Evolutionary conservation across 1,140 invertebrate species (phyloP).

Genomic region (Eriocheir sinensis): DNA sequence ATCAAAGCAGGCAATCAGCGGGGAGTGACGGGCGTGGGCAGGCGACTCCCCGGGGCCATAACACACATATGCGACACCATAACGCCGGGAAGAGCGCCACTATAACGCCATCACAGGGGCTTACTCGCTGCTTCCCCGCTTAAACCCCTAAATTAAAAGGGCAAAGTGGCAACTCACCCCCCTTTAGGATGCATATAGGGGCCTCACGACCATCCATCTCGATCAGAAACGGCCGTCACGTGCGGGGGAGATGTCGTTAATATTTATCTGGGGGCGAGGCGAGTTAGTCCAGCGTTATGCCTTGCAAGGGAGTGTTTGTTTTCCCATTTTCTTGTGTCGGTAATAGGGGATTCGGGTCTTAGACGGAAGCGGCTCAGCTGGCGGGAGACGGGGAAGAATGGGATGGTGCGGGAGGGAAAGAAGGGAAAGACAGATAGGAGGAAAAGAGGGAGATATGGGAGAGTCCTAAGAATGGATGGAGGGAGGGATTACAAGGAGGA

Average conservation of each 20-base stretch:
- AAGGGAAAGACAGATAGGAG: not conserved
- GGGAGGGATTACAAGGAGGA: too few species aligned
- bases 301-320: not conserved
- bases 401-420: not conserved
- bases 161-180: not conserved
- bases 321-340: not conserved
- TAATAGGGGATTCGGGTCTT: not conserved
- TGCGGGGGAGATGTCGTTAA: not conserved
- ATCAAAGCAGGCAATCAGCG: not conserved
- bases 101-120: not conserved
- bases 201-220: not conserved
- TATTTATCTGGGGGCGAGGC: not conserved
- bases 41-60: not conserved
- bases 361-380: too few species aligned
- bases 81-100: not conserved
- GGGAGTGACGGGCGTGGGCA: not conserved
- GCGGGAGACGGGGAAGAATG: not conserved
- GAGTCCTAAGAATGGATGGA: too few species aligned
- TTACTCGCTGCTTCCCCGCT: too few species aligned
- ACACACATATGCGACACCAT: not conserved
- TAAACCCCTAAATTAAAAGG: not conserved
- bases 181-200: constrained; percentile 24
- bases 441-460: not conserved
- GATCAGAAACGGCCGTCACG: not conserved
- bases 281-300: not conserved